Evolutionary conservation across 2,113 vertebrate genomes (phyloP).

Genomic region (Aegithalos caudatus): DNA sequence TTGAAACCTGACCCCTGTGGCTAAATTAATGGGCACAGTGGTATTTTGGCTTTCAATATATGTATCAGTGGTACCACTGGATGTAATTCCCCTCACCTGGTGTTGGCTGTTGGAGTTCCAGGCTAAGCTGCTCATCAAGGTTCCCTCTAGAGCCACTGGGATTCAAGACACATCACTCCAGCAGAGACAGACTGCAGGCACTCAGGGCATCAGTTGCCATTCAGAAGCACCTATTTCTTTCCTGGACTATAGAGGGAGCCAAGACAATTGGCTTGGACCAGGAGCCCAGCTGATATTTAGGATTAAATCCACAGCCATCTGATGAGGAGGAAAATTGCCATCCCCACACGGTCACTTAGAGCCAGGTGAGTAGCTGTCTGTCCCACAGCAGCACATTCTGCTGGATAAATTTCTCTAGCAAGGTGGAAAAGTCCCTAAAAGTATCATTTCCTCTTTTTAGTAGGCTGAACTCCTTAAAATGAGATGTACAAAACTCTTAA

Average conservation of each 20-base stretch:
- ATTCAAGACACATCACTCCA: background rate
- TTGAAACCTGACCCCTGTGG: background rate
- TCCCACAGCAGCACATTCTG: background rate
- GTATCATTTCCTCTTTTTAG: background rate
- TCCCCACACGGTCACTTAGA: background rate
- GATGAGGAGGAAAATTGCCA: background rate
- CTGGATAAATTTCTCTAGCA: background rate
- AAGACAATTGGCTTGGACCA: background rate
- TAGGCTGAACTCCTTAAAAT: background rate
- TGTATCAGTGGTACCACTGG: background rate
- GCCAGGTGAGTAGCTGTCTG: background rate
- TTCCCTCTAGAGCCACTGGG: background rate
- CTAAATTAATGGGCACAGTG: background rate
- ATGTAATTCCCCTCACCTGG: background rate
- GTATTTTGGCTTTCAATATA: background rate
- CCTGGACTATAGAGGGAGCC: slow-evolving; percentile 18
- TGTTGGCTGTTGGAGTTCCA: background rate
- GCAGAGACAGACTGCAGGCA: background rate
- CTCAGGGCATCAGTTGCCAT: background rate
- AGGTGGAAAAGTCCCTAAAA: background rate
- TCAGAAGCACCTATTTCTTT: background rate
- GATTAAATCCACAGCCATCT: background rate
- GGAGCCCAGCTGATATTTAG: background rate
- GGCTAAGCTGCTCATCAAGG: background rate
- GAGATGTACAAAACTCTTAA: background rate